These are phyloP conservation scores for Sinella curviseta DNA, from an alignment of 1,140 invertebrate genomes.

Conservation along the genomic window DNA sequence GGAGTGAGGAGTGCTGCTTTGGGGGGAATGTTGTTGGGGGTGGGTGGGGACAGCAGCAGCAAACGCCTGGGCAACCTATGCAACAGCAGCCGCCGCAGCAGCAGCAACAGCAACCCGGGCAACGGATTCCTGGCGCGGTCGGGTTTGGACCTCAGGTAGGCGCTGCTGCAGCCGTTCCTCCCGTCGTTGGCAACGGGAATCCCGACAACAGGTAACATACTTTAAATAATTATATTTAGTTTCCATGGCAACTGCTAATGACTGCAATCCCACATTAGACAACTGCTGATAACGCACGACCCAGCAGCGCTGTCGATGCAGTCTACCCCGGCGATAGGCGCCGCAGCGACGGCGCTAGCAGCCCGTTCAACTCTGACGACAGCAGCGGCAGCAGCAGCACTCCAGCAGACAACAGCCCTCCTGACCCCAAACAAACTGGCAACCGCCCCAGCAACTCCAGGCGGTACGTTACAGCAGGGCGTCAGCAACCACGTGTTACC, in stretches of 20 bases:
- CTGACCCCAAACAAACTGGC: background rate
- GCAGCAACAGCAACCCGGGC: background rate
- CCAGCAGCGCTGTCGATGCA: background rate
- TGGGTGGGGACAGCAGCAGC: background rate
- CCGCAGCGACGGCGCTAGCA: background rate
- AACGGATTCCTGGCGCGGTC: background rate
- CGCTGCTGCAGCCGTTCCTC: background rate
- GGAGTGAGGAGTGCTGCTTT: background rate
- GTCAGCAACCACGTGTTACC: background rate
- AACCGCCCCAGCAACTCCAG: background rate
- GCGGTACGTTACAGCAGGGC: background rate
- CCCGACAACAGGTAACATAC: no score
- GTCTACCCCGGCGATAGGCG: no score
- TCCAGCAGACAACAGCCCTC: background rate
- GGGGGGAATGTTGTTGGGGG: no score
- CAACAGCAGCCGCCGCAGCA: background rate
- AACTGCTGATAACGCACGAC: slow-evolving; percentile 3
- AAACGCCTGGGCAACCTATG: background rate
- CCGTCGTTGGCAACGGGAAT: background rate
- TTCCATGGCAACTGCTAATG: no score
- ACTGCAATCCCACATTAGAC: background rate
- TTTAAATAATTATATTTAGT: no score
- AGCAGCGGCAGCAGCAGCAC: slow-evolving; percentile 6
- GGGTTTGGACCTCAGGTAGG: background rate
- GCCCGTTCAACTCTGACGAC: background rate